Conservation (phyloP, 2,888 invertebrate genomes). For the Galerucella calmariensis region DNA sequence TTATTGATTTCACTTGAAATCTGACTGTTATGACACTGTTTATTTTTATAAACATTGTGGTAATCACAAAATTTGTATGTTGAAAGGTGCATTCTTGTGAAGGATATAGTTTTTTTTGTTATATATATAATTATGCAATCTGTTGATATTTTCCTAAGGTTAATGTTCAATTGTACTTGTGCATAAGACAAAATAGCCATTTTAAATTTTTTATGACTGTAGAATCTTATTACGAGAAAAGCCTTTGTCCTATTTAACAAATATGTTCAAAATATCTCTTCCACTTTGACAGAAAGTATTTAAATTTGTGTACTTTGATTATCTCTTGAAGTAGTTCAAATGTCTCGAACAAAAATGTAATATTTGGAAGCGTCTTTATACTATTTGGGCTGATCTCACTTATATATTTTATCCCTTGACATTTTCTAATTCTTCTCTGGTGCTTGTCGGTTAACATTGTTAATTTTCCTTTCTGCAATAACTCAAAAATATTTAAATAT, state of each 20-base stretch:
- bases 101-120: slow-evolving; percentile 29
- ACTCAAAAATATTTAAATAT: neutral
- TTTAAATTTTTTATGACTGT: neutral
- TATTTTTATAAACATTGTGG: slow-evolving; percentile 25
- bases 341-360: too few relatives aligned
- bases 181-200: slow-evolving; percentile 49
- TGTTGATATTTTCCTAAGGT: slow-evolving; percentile 27
- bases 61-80: slow-evolving; percentile 29
- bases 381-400: too few relatives aligned
- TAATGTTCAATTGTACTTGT: slow-evolving; percentile 48
- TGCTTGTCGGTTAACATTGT: too few relatives aligned
- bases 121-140: neutral
- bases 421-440: too few relatives aligned
- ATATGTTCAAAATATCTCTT: too few relatives aligned
- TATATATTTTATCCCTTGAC: too few relatives aligned
- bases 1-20: slow-evolving; percentile 33
- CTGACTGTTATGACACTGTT: slow-evolving; percentile 30
- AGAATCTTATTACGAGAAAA: too few relatives aligned
- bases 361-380: too few relatives aligned
- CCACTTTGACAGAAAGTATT: too few relatives aligned
- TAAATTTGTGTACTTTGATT: too few relatives aligned
- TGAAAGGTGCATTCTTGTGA: slow-evolving; percentile 56
- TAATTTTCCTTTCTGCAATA: neutral
- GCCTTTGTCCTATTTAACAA: too few relatives aligned
- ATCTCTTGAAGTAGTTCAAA: too few relatives aligned